phyloP scores from a whole-genome alignment of 2,797 vertebrate species.

The Sebastes cheni region DNA sequence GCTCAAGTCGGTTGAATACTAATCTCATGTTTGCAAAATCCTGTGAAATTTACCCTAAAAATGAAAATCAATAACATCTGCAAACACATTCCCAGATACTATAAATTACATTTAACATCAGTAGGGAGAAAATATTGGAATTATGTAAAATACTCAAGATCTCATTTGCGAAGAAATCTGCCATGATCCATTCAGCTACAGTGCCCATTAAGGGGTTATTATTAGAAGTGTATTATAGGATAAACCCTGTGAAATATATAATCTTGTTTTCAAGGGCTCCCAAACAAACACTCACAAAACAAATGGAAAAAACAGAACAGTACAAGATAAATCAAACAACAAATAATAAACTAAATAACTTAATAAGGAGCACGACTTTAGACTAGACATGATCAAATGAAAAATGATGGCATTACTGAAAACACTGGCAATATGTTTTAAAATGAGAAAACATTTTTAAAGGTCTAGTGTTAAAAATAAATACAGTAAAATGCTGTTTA shows the following conservation, averaged over 20 bases:
- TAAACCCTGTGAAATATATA: background rate
- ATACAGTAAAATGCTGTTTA: background rate
- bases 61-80: background rate
- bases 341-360: too few species aligned
- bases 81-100: background rate
- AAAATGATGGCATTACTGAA: background rate
- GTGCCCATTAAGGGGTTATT: background rate
- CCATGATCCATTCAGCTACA: background rate
- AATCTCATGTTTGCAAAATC: slow-evolving; percentile 13
- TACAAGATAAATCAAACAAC: background rate
- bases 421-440: background rate
- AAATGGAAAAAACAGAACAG: background rate
- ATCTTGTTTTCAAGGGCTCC: background rate
- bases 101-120: background rate
- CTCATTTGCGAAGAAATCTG: background rate
- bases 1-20: slow-evolving; percentile 4
- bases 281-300: background rate
- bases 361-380: background rate
- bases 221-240: background rate
- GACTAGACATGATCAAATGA: background rate
- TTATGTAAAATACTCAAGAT: background rate
- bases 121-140: background rate
- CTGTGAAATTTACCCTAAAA: background rate
- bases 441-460: background rate
- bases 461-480: too few species aligned